Evolutionary conservation across 2,797 vertebrate species (phyloP).

Genomic region (Tragelaphus eurycerus): DNA sequence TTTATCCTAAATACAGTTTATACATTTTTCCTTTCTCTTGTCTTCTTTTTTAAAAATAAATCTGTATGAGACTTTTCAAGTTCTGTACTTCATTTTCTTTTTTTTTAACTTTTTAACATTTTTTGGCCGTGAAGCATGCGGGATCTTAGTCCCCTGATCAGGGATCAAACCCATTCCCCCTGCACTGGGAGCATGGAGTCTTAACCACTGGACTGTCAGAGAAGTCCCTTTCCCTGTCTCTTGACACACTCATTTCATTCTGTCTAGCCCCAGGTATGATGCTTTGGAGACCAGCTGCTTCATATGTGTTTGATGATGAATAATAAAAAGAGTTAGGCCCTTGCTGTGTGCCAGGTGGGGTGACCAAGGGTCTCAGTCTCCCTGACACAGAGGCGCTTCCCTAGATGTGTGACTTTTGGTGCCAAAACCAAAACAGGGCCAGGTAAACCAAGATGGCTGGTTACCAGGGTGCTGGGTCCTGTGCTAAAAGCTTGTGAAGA

Average conservation of each 20-base stretch:
- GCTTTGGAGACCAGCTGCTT: not conserved
- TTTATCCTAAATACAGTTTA: not conserved
- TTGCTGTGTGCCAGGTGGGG: not conserved
- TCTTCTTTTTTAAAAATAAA: not conserved
- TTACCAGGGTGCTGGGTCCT: not conserved
- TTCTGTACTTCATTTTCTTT: not conserved
- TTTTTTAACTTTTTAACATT: accelerated
- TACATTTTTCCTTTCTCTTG: not conserved
- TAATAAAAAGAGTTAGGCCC: not conserved
- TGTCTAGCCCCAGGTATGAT: not conserved
- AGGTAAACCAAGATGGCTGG: not conserved
- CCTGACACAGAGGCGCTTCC: not conserved
- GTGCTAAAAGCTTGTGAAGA: not conserved
- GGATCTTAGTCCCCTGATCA: not conserved
- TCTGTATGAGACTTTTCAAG: not conserved
- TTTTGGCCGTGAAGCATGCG: not conserved
- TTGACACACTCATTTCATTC: not conserved
- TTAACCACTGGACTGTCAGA: not conserved
- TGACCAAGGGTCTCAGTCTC: not conserved
- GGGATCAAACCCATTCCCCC: not conserved
- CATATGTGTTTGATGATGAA: not conserved
- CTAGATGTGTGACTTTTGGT: not conserved
- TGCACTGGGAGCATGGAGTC: not conserved
- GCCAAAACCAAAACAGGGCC: not conserved
- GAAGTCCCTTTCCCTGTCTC: not conserved